Evolutionary conservation across 2,797 vertebrate genomes (phyloP).

Genomic region (Vespertilio murinus): DNA sequence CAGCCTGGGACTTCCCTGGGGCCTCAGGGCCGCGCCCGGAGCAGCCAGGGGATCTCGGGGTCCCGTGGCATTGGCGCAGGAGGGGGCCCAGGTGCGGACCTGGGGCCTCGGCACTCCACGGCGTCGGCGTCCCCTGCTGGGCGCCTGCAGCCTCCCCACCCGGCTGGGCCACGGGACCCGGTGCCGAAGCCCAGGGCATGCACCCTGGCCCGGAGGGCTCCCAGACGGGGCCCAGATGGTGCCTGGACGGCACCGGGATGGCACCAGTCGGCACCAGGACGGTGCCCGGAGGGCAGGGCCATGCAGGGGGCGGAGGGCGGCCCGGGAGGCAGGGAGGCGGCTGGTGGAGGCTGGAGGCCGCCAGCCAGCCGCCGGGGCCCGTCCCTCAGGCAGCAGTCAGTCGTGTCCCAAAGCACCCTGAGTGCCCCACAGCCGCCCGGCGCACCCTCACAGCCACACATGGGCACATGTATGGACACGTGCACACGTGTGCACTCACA

Average conservation of each 20-base stretch:
- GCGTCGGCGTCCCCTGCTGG: not conserved
- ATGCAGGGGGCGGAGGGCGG: too few species aligned
- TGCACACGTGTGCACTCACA: rapidly evolving
- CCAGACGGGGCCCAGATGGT: too few species aligned
- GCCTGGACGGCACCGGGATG: too few species aligned
- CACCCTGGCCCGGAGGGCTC: too few species aligned
- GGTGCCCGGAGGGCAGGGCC: too few species aligned
- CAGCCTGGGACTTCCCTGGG: not conserved
- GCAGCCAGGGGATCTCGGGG: not conserved
- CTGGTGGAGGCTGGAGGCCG: too few species aligned
- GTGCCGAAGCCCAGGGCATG: too few species aligned
- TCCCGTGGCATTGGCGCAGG: rapidly evolving
- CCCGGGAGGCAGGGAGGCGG: too few species aligned
- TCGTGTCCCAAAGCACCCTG: not conserved
- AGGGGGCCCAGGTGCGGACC: rapidly evolving
- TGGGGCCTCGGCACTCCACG: not conserved
- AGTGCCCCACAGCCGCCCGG: not conserved
- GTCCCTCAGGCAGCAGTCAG: rapidly evolving
- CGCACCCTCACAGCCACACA: too few species aligned
- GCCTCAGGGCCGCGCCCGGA: not conserved
- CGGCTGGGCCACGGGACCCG: too few species aligned
- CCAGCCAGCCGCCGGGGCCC: not conserved
- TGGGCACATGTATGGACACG: too few species aligned
- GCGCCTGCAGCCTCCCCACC: not conserved
- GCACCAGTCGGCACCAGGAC: too few species aligned